Percentiles rank a stretch among this genome's conserved stretches.
Conservation (phyloP, 2,888 invertebrate species). For the Amphipyra tragopoginis region DNA sequence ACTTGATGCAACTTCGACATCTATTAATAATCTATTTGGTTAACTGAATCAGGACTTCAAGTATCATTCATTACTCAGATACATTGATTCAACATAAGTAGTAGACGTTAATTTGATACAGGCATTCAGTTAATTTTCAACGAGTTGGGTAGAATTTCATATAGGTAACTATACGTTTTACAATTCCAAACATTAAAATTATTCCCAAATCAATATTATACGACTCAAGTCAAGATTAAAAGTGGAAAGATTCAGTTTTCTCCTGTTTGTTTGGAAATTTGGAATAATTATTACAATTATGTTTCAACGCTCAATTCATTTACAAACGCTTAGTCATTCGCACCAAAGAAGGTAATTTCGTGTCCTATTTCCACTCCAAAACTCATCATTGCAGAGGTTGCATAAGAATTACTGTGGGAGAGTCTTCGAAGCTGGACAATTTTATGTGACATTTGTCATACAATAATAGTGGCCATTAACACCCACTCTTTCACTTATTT, state of each 20-base stretch:
- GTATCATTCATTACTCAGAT: constrained; percentile 5
- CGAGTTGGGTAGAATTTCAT: too few relatives aligned
- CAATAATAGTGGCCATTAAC: constrained; percentile 55
- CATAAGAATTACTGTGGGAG: constrained; percentile 55
- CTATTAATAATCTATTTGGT: too few relatives aligned
- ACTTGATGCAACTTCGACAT: background rate
- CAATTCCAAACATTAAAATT: too few relatives aligned
- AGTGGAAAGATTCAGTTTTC: too few relatives aligned
- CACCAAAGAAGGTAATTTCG: background rate
- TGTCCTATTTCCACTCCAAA: constrained; percentile 29
- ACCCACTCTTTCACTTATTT: constrained; percentile 57
- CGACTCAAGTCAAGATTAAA: too few relatives aligned
- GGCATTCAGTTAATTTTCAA: too few relatives aligned
- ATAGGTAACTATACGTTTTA: too few relatives aligned
- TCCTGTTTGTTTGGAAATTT: too few relatives aligned
- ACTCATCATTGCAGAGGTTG: constrained; percentile 15
- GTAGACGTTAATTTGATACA: background rate
- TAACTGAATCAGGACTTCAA: constrained; percentile 14
- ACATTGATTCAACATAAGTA: constrained; percentile 16
- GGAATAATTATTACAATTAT: background rate
- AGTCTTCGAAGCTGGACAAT: constrained; percentile 32
- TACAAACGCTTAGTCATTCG: constrained; percentile 5
- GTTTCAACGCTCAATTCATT: background rate
- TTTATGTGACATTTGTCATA: constrained; percentile 59
- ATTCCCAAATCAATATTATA: too few relatives aligned